Base-by-base conservation (phyloP, 2,888 invertebrate species). In the Trisateles emortualis region DNA sequence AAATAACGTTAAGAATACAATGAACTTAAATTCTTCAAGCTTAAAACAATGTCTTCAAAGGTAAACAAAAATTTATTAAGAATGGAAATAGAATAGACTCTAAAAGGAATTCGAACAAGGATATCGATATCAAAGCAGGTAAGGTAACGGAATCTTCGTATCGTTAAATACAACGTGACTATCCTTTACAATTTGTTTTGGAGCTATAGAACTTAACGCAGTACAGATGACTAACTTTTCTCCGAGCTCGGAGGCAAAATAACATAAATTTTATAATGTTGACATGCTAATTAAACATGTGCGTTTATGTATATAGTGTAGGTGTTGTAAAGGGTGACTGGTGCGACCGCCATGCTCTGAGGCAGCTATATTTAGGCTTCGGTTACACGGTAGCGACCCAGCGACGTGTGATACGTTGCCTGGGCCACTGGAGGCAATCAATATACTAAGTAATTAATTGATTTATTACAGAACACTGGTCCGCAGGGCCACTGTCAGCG, bases 321-420 rank as follows among this genome's bases (percentile, higher is more conserved):
- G 54, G 44, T 66, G 61, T 74, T 72, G 68, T 70, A 69, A 79
- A 67, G 83, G 82, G 83, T 80, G 77, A 78, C 61, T 76, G 74
- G 68, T 59, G 59, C 56, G 63, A 48, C 71, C 64, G 71, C 72
- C 77, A 77, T 74, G 74, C 79, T 57, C 57, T 52, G 47, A 45
- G 62, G 59, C 50, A 58, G 75, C 85, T 92, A 90, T 88, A 89
- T 86, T 88, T 91, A 90, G 88, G 82, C 61, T 72, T 75, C 74
- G 76, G 74, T 73, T 69, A 72, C 78, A 74, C 75, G 50, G 72
- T 59, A 66, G 70, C 73, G 71, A 78, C 63, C 75, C 84, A 85
- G 57, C 80, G 86, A 83, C 75, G 84, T 87, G 85, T 87, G 83
- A 83, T 81, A 75, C 72, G 72, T 74, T 76, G 72, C 74, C 47